Evolutionary conservation across 2,797 vertebrate genomes (phyloP).

Genomic region (Takifugu rubripes): DNA sequence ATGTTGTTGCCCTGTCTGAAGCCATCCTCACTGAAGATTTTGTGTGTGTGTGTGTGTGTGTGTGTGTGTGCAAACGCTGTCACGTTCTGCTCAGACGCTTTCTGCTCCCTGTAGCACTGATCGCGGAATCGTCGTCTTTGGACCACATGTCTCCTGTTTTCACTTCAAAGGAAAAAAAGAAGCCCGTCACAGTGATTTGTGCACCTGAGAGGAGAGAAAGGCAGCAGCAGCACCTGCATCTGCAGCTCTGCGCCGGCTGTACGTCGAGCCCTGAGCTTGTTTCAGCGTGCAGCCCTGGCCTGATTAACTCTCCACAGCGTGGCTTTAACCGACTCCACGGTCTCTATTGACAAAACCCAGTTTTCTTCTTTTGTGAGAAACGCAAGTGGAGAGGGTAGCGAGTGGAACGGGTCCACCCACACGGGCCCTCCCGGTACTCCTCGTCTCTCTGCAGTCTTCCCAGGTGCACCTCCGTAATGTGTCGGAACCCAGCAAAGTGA

Average conservation of each 20-base stretch:
- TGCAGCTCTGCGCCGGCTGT: not conserved
- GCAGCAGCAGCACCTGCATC: too few relatives aligned
- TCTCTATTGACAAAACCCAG: conserved; percentile 30
- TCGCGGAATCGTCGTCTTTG: too few relatives aligned
- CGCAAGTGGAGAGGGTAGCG: conserved; percentile 8
- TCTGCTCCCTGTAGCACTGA: too few relatives aligned
- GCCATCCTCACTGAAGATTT: not conserved
- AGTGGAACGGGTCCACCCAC: conserved; percentile 34
- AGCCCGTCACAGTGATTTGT: too few relatives aligned
- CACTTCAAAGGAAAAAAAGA: too few relatives aligned
- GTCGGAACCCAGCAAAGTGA: conserved; percentile 54
- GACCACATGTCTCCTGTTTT: too few relatives aligned
- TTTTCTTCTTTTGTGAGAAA: conserved; percentile 14
- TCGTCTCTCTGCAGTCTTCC: conserved; percentile 57
- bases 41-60: too few relatives aligned
- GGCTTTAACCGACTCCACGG: conserved; percentile 26
- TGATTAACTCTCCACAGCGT: conserved; percentile 28
- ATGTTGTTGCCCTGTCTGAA: conserved; percentile 2
- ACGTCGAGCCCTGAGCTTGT: conserved; percentile 1
- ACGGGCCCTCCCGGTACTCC: conserved; percentile 47
- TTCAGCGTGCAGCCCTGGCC: conserved; percentile 36
- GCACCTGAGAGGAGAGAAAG: too few relatives aligned
- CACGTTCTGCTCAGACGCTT: too few relatives aligned
- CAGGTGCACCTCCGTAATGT: conserved; percentile 55
- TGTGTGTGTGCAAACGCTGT: too few relatives aligned